Conservation (phyloP, 2,888 invertebrate genomes). For the Eilema caniola region DNA sequence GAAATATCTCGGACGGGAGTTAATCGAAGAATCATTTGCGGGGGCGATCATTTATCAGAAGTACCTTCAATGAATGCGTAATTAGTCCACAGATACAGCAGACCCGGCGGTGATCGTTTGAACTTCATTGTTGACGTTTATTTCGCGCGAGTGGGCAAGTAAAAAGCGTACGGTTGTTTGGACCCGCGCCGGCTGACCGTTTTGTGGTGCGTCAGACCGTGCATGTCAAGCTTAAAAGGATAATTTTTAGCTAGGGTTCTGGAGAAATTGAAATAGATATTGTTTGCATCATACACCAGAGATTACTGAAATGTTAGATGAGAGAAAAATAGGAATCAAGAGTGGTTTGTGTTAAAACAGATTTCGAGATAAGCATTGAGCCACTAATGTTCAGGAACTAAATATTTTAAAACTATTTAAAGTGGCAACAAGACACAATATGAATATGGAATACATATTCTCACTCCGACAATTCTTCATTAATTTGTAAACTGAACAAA, state of each 20-base stretch:
- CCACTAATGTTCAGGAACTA: background rate
- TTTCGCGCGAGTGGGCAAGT: slow-evolving; percentile 74
- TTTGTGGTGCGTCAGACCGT: slow-evolving; percentile 78
- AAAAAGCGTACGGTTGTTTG: slow-evolving; percentile 73
- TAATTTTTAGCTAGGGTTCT: slow-evolving; percentile 73
- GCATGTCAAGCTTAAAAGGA: slow-evolving; percentile 75
- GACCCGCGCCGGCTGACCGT: slow-evolving; percentile 71
- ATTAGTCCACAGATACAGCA: slow-evolving; percentile 71
- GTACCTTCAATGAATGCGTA: slow-evolving; percentile 78
- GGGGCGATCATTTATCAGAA: slow-evolving; percentile 80
- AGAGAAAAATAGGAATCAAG: slow-evolving; percentile 20
- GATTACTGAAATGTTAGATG: slow-evolving; percentile 14
- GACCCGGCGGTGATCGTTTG: slow-evolving; percentile 54
- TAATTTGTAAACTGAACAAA: slow-evolving; percentile 80
- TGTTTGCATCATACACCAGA: slow-evolving; percentile 36
- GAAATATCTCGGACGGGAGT: slow-evolving; percentile 83
- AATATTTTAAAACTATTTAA: slow-evolving; percentile 56
- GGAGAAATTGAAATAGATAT: slow-evolving; percentile 65
- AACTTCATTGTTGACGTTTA: slow-evolving; percentile 73
- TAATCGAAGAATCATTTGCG: slow-evolving; percentile 84
- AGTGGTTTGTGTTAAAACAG: slow-evolving; percentile 14
- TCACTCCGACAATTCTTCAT: slow-evolving; percentile 78
- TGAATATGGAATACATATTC: slow-evolving; percentile 60
- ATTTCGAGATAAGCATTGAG: slow-evolving; percentile 14
- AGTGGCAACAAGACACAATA: slow-evolving; percentile 26